Evolutionary conservation across 2,113 vertebrate genomes (phyloP), one percentile per base, ranked within the genome.

Genomic region (Paralichthys olivaceus): DNA sequence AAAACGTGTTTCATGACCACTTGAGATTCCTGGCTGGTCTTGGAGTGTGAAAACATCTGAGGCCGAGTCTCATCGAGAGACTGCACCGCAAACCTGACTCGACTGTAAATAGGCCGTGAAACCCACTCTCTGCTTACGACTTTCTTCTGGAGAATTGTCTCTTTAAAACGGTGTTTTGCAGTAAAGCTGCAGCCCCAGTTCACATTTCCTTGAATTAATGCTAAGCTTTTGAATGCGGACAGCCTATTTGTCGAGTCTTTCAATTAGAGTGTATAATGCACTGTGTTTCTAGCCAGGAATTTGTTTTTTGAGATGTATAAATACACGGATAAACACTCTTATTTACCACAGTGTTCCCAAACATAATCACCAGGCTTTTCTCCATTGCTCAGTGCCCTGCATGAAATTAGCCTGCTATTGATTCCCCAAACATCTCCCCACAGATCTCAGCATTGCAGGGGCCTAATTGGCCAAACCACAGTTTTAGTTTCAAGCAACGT

Each of bases 171-270:
- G 43, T 77, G 74, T 75, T 86, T 84, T 68, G 79, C 69, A 71
- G 66, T n/a, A 54, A 66, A 68, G 75, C 81, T 62, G 66, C 62
- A n/a, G 43, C 51, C 53, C 14, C 72, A 19, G 60, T 80, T 80
- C 55, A 64, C 7, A n/a, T 32, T 80, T 43, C 60, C 63, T 45
- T 29, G 69, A 87, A 85, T 88, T 85, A 83, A 69, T 77, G 78
- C 69, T 56, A 66, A 77, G 78, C 85, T 54, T 74, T 85, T 89
- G 86, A 91, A 90, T 85, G 58, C 2, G 0, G 79, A 79, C 87
- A 82, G 82, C 71, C 80, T 84, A 86, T 91, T 90, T 90, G 85
- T 92, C 85, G 86, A 87, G 80, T 83, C 86, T 90, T 91, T 91
- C 85, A 90, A 87, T 91, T 85, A 89, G 80, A n/a, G 53, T 55